A percentile compares a stretch with the other conserved stretches of the same genome.
Evolutionary conservation across 2,888 invertebrate genomes (phyloP).

Genomic region (Scaptomyza cyrtandrae): DNA sequence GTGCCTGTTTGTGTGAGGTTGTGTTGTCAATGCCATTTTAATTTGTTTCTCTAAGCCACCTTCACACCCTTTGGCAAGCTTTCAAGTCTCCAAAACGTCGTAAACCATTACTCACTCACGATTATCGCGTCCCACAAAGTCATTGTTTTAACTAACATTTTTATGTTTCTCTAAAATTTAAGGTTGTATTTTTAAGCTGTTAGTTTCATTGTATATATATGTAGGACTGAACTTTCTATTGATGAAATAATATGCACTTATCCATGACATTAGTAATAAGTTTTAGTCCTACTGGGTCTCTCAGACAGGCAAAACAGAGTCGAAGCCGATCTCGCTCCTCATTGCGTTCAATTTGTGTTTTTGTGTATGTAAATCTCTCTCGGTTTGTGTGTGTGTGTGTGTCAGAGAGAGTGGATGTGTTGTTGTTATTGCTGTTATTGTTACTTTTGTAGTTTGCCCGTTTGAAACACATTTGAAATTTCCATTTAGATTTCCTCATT

Average conservation of each 20-base stretch:
- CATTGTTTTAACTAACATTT: too few relatives aligned
- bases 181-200: too few relatives aligned
- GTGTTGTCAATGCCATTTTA: conserved; percentile 20
- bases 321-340: conserved; percentile 22
- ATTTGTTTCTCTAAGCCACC: conserved; percentile 46
- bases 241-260: background rate
- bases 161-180: too few relatives aligned
- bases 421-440: conserved; percentile 13
- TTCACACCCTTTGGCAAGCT: conserved; percentile 71
- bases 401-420: conserved; percentile 15
- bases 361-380: conserved; percentile 9
- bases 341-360: conserved; percentile 37
- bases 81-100: conserved; percentile 45
- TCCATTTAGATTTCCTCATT: conserved; percentile 73
- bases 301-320: conserved; percentile 21
- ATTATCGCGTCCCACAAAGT: background rate
- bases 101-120: conserved; percentile 14
- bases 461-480: conserved; percentile 79
- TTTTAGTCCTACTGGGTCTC: conserved; percentile 25
- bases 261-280: conserved; percentile 16
- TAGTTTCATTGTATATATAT: background rate
- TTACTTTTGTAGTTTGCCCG: conserved; percentile 63
- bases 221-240: too few relatives aligned
- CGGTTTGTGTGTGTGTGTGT: conserved; percentile 7
- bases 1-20: conserved; percentile 42